These are phyloP conservation scores for Cirrhinus mrigala DNA, from an alignment of 2,797 vertebrate species.

Conservation along the genomic window DNA sequence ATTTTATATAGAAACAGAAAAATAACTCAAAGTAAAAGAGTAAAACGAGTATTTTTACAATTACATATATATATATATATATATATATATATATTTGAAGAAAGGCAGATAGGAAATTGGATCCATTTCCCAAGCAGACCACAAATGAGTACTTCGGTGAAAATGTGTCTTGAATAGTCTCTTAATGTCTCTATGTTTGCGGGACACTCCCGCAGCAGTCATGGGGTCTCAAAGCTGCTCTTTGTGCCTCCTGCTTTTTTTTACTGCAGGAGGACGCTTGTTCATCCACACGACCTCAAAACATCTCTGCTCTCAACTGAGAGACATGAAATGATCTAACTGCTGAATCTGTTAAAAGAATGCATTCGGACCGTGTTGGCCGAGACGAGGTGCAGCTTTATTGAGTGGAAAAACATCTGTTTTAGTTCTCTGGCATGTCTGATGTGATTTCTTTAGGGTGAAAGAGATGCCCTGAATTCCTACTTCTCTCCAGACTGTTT, in stretches of 20 bases:
- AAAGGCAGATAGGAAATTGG: background rate
- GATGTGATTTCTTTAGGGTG: constrained; percentile 49
- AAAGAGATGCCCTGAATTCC: constrained; percentile 54
- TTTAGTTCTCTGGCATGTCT: constrained; percentile 47
- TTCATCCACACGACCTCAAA: constrained; percentile 30
- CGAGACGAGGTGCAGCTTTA: constrained; percentile 13
- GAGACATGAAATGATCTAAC: constrained; percentile 27
- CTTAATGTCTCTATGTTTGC: constrained; percentile 12
- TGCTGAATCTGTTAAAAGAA: constrained; percentile 32
- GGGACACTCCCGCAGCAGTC: constrained; percentile 13
- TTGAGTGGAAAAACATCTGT: constrained; percentile 61
- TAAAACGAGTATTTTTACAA: too few relatives aligned
- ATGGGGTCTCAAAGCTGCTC: constrained; percentile 43
- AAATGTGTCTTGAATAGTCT: constrained; percentile 13
- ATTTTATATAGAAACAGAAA: too few relatives aligned
- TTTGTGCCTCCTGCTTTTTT: constrained; percentile 39
- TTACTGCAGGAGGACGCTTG: background rate
- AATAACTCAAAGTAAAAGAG: too few relatives aligned
- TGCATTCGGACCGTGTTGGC: constrained; percentile 26
- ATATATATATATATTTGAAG: background rate
- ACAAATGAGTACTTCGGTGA: background rate
- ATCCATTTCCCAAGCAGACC: background rate
- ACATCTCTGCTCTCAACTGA: constrained; percentile 39
- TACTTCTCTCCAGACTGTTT: constrained; percentile 26
- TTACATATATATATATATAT: too few relatives aligned